Evolutionary conservation across 2,797 vertebrate species (phyloP).

Genomic region (Heterohyrax brucei): DNA sequence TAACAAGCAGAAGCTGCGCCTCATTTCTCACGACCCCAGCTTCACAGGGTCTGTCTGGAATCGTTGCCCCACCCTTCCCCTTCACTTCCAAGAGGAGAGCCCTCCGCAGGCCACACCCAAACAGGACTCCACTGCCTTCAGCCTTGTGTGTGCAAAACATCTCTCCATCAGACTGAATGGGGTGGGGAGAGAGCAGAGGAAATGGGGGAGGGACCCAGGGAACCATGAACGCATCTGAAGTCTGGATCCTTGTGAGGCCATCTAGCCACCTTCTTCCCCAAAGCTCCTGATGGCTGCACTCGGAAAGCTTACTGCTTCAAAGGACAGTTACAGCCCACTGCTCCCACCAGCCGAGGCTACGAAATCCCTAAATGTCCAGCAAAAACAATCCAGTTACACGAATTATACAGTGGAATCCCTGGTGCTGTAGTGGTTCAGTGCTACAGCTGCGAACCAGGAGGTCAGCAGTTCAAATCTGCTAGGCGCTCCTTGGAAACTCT

Average conservation of each 20-base stretch:
- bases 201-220: not conserved
- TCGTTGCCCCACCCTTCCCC: not conserved
- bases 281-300: not conserved
- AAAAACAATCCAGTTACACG: not conserved
- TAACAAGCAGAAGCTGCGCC: fast-evolving
- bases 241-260: not conserved
- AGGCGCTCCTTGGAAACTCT: too few species aligned
- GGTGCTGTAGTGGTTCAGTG: too few species aligned
- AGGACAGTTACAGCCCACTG: not conserved
- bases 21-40: not conserved
- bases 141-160: not conserved
- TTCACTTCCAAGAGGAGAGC: not conserved
- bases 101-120: not conserved
- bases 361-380: too few species aligned
- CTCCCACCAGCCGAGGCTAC: not conserved
- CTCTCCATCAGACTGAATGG: not conserved
- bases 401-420: not conserved
- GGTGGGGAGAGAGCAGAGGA: not conserved
- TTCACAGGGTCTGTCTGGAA: not conserved
- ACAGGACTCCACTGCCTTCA: not conserved
- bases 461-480: too few species aligned
- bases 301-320: not conserved
- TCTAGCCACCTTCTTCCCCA: not conserved
- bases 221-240: not conserved
- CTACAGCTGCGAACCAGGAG: too few species aligned